Evolutionary conservation across 2,888 invertebrate species (phyloP), one percentile per base, ranked within the genome.

Genomic region (Diaprepes abbreviatus): DNA sequence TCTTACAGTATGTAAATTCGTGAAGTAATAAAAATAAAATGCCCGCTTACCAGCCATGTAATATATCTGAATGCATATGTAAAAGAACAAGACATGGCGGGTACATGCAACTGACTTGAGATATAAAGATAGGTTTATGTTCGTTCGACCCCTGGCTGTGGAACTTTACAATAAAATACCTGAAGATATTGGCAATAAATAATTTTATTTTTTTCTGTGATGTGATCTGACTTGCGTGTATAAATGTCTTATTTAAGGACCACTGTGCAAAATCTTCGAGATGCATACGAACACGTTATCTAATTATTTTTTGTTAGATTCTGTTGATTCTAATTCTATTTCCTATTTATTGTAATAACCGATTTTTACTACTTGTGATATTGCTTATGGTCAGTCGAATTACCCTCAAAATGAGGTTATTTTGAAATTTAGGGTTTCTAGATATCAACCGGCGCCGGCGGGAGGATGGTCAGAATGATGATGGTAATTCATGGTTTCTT

Each of bases 121-220:
- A 78, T 79, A 77, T 80, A 78, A 78, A 79, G 79, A 78, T 79
- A 79, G 78, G 75, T 76, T 76, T 65, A 69, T 74, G 73, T 75
- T 73, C 67, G 70, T 74, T 75, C 75, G 77, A 75, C 74, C 63
- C 28, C 63, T 31, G 28, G 14, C 62, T 31, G 62, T 19, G 54
- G 12, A 19, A 28, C 31, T 50, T 62, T 52, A 50, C 48, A 45
- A 35, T 62, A 14, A 33, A 45, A 36, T 17, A 43, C 43, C n/a
- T n/a, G 43, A 4, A 43, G 19, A 16, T 50, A 50, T 9, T 16
- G 6, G 24, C 48, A 50, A 14, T 50, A 50, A 14, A 50, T 48
- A 48, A 21, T 45, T 6, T 45, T 10, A 10, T 24, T 45, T 50
- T 50, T 33, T 28, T 21, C 14, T 31, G 14, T 16, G 9, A 50